Evolutionary conservation across 2,113 vertebrate genomes (phyloP).

Genomic region (Lichenostomus cassidix): DNA sequence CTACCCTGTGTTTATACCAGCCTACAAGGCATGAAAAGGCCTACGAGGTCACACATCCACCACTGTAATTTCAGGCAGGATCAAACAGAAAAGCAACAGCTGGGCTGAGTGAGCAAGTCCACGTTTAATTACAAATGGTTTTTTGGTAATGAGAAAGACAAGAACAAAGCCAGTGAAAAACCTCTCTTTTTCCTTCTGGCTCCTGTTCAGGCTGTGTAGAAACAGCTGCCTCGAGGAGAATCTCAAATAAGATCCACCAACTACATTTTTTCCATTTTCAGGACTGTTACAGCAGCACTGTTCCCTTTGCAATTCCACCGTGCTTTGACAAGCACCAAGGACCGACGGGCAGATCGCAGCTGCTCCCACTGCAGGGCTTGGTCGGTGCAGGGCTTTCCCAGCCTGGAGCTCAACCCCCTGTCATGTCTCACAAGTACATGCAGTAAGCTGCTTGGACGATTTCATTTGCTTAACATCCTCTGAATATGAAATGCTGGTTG

Average conservation of each 20-base stretch:
- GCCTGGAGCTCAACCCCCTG: neutral
- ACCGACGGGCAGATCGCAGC: accelerated
- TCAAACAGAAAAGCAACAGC: constrained; percentile 42
- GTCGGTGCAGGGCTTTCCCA: neutral
- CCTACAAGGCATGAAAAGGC: constrained; percentile 24
- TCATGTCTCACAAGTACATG: neutral
- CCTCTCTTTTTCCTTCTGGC: neutral
- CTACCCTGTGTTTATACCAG: neutral
- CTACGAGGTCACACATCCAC: constrained; percentile 29
- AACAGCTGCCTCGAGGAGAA: neutral
- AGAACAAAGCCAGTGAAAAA: constrained; percentile 42
- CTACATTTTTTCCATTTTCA: neutral
- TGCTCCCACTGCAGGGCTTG: accelerated
- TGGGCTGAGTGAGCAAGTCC: constrained; percentile 37
- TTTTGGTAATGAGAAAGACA: constrained; percentile 11
- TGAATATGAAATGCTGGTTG: neutral
- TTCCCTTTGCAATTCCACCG: accelerated
- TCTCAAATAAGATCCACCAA: neutral
- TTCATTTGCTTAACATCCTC: neutral
- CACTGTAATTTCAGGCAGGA: constrained; percentile 47
- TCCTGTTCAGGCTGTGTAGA: neutral
- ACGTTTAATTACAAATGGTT: constrained; percentile 21
- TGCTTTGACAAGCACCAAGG: neutral
- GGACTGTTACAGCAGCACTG: neutral
- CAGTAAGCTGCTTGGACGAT: neutral